These are phyloP conservation scores for Zaprionus lineosus DNA, from an alignment of 2,888 invertebrate genomes.

Conservation along the genomic window DNA sequence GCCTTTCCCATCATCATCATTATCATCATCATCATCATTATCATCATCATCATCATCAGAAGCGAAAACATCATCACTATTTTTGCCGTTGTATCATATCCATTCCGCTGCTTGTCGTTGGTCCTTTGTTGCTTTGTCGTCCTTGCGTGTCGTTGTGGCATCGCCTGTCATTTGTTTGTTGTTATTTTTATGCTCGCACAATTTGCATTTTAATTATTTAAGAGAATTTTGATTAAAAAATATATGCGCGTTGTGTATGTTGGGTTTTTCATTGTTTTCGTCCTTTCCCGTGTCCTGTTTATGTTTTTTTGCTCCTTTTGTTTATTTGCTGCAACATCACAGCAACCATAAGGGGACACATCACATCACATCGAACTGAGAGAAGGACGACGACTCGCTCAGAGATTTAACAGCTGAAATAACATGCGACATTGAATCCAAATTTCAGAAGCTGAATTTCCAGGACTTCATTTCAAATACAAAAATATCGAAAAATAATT, in stretches of 20 bases:
- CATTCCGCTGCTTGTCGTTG: constrained; percentile 30
- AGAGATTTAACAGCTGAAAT: no score
- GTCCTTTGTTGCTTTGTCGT: constrained; percentile 63
- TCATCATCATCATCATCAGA: constrained; percentile 29
- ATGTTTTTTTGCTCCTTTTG: not conserved
- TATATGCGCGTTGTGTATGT: constrained; percentile 33
- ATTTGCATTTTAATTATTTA: constrained; percentile 82
- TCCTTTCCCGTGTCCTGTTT: no score
- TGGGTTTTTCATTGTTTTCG: constrained; percentile 13
- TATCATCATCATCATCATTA: constrained; percentile 18
- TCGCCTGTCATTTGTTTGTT: constrained; percentile 57
- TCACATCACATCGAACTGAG: no score
- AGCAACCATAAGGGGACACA: no score
- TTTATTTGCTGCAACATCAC: no score
- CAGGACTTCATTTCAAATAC: no score
- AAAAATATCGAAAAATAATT: no score
- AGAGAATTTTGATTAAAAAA: constrained; percentile 82
- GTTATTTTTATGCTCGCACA: constrained; percentile 69
- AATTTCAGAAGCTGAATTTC: no score
- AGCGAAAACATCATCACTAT: constrained; percentile 21
- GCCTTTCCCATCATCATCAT: constrained; percentile 32
- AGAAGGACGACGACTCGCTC: no score
- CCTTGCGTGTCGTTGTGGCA: constrained; percentile 45
- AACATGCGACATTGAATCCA: no score
- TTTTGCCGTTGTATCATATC: constrained; percentile 57